Percentiles rank a stretch among this genome's conserved stretches.
phyloP scores from a whole-genome alignment of 1,140 invertebrate species.

The honey bee (Apis mellifera) region Amel_HAv3.1 CM009940.2:10183001-10183500 shows the following conservation, averaged over 20 bases:
- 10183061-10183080: constrained; percentile 47
- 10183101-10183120: constrained; percentile 20
- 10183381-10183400: too few species aligned
- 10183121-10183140: constrained; percentile 51
- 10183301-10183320: background rate
- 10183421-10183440: too few species aligned
- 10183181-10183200: too few species aligned
- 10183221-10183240: background rate
- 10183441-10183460: background rate
- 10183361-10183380: too few species aligned
- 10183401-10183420: too few species aligned
- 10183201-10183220: too few species aligned
- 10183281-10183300: too few species aligned
- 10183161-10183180: background rate
- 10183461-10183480: background rate
- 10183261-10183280: too few species aligned
- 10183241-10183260: background rate
- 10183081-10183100: constrained; percentile 2
- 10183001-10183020: background rate
- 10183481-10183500: background rate
- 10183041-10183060: background rate
- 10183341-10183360: too few species aligned
- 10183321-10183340: background rate
- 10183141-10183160: constrained; percentile 47
- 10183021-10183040: background rate